Evolutionary conservation across 2,888 invertebrate species (phyloP).

Genomic region (Atethmia centrago): DNA sequence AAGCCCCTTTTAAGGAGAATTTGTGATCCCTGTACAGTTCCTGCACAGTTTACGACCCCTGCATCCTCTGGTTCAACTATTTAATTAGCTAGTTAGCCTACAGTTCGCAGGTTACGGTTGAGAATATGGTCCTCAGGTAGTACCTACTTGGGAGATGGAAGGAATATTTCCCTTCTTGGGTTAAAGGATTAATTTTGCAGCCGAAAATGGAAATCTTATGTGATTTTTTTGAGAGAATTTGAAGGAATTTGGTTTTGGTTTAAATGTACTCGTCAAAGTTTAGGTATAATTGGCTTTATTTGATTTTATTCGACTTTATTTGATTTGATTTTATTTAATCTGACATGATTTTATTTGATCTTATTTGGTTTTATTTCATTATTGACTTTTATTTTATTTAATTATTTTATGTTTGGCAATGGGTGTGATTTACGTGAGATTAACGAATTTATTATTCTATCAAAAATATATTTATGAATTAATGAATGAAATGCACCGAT

Average conservation of each 20-base stretch:
- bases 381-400: too few species aligned
- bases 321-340: too few species aligned
- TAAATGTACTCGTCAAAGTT: background rate
- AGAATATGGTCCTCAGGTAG: conserved; percentile 4
- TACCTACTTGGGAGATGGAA: conserved; percentile 10
- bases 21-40: conserved; percentile 32
- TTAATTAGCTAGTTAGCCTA: conserved; percentile 44
- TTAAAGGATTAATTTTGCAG: conserved; percentile 4
- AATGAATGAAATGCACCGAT: too few species aligned
- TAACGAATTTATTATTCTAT: too few species aligned
- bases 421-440: too few species aligned
- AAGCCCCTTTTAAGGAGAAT: conserved; percentile 32
- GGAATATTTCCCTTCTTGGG: conserved; percentile 10
- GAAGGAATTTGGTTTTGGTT: background rate
- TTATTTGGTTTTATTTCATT: too few species aligned
- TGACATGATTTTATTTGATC: too few species aligned
- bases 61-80: conserved; percentile 31
- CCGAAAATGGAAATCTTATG: background rate
- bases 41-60: conserved; percentile 31
- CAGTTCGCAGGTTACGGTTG: conserved; percentile 1
- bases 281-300: too few species aligned
- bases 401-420: too few species aligned
- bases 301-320: too few species aligned
- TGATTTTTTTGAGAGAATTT: background rate
- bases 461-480: background rate